Evolutionary conservation across 2,888 invertebrate genomes (phyloP).

Genomic region (Amphipyra tragopoginis): DNA sequence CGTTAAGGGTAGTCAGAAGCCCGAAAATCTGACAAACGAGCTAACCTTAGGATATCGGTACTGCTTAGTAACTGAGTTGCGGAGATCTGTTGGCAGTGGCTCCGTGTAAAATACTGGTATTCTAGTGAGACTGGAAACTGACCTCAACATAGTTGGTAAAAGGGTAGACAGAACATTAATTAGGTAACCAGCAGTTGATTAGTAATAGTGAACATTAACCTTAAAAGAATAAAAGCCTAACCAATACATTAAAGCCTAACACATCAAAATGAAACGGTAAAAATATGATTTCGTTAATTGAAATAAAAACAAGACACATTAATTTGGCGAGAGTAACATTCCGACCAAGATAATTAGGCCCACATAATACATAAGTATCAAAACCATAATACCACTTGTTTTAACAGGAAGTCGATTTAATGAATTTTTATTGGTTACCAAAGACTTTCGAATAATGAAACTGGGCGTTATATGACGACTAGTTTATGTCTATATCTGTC

Average conservation of each 20-base stretch:
- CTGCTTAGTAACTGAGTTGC: too few species aligned
- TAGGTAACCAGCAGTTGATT: too few species aligned
- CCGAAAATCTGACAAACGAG: too few species aligned
- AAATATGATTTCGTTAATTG: slow-evolving; percentile 40
- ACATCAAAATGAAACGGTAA: slow-evolving; percentile 29
- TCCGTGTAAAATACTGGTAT: too few species aligned
- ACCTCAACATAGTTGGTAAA: too few species aligned
- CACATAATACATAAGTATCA: slow-evolving; percentile 52
- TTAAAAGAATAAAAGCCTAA: slow-evolving; percentile 1
- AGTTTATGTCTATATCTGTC: slow-evolving; percentile 64
- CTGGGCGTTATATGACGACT: slow-evolving; percentile 62
- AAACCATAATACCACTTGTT: slow-evolving; percentile 58
- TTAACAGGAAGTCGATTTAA: slow-evolving; percentile 81
- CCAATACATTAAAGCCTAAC: slow-evolving; percentile 23
- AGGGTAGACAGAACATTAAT: too few species aligned
- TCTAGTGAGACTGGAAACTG: too few species aligned
- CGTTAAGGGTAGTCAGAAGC: too few species aligned
- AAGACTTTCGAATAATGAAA: slow-evolving; percentile 76
- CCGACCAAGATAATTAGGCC: slow-evolving; percentile 49
- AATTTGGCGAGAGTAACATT: slow-evolving; percentile 54
- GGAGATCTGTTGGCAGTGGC: too few species aligned
- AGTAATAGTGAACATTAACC: neutral
- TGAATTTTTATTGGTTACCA: slow-evolving; percentile 76
- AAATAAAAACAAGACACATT: slow-evolving; percentile 44
- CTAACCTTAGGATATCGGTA: too few species aligned